Conservation (phyloP, 23 tunicate species). For the Halocynthia roretzi region DNA sequence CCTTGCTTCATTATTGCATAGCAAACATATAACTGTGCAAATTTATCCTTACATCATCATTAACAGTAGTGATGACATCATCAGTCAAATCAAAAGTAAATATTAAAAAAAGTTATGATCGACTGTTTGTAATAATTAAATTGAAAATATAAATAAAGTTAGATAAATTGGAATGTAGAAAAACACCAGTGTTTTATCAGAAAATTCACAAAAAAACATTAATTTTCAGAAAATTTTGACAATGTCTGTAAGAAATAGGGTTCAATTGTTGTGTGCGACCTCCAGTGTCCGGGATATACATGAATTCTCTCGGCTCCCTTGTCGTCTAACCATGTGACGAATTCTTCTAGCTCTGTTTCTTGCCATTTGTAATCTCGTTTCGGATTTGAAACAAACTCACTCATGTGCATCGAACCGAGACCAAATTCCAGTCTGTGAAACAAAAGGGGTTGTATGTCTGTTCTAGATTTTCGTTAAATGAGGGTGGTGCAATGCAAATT, state of each 20-base stretch:
- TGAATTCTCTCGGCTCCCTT: slow-evolving; percentile 21
- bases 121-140: no score
- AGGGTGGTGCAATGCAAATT: no score
- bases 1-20: no score
- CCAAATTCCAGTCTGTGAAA: slow-evolving; percentile 34
- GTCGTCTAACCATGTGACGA: slow-evolving; percentile 12
- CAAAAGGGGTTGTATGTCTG: background rate
- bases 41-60: no score
- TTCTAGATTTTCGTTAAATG: background rate
- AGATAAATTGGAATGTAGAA: no score
- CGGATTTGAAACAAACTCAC: background rate
- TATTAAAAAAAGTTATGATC: no score
- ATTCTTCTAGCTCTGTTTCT: slow-evolving; percentile 16
- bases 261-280: slow-evolving; percentile 1
- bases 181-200: no score
- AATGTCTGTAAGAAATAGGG: slow-evolving; percentile 14
- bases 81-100: no score
- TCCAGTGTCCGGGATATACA: slow-evolving; percentile 34
- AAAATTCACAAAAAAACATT: no score
- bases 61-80: no score
- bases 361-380: slow-evolving; percentile 26
- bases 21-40: no score
- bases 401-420: slow-evolving; percentile 26
- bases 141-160: no score
- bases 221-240: slow-evolving; percentile 5